Evolutionary conservation across 2,797 vertebrate species (phyloP), one percentile per base, ranked within the genome.

Genomic region (Lateolabrax maculatus): DNA sequence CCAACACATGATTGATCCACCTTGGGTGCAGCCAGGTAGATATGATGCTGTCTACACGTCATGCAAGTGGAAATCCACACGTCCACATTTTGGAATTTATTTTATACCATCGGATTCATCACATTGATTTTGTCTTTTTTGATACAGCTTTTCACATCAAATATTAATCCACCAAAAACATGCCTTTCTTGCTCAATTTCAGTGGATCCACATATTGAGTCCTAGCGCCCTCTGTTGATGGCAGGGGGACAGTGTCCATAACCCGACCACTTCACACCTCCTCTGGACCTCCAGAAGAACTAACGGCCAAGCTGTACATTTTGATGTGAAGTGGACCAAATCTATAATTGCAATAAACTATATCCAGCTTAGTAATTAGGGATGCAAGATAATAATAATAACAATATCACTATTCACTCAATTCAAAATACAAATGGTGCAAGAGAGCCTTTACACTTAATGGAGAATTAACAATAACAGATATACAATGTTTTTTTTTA

Each of bases 221-320:
- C 56, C 76, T 93, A 91, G 95, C 93, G 93, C 95, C 95, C 94
- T 95, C 95, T 96, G 83, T 95, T 93, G 95, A 88, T 66, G 27
- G 58, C 36, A 72, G 3, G 5, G 6, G 58, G 71, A 66, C n/a
- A 62, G 39, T 87, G 79, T 83, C 36, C 57, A n/a, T 53, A 1
- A 49, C 62, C 9, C 9, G 1, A 55, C 12, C 56, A 66, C 41
- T 44, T 37, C 56, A 44, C 29, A 29, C 25, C 23, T 71, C 49
- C 15, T 52, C 61, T 75, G 48, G 72, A 41, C 27, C 16, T 29
- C 37, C 15, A 41, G 34, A 64, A 27, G 12, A 70, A 71, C 11
- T 5, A 11, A 39, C 7, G 44, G 49, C 21, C 16, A 29, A 44
- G 44, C 44, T 62, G 65, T 6, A 23, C 21, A 55, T 66, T 56